Base-by-base conservation (phyloP, 2,888 invertebrate genomes). In the Zhengitettix transpicula region DNA sequence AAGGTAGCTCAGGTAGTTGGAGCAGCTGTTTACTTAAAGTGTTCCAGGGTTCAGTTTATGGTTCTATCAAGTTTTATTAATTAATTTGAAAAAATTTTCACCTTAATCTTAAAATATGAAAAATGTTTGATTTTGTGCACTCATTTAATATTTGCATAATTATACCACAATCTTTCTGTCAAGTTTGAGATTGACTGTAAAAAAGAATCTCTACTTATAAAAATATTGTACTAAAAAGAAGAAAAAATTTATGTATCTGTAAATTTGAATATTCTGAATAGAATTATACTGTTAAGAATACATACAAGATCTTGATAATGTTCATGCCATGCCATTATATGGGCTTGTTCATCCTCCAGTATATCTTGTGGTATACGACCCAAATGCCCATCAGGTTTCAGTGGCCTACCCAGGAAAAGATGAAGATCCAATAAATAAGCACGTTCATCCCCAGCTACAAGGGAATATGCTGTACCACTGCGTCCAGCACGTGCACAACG, bases 401-500 rank as follows among this genome's bases (percentile, higher is more conserved):
- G 76, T 0, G 87, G 80, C 58, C 83, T 78, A 47, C 91, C 94
- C 57, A 99, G 79, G 74, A 99, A 99, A 64, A 99, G 77, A 71
- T 95, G 92, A 57, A 99, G 77, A 74, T 99, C 98, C n/a, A 97
- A 71, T 9, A 99, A 75, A 72, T 93, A 94, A 0, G 98, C 85
- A 55, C 90, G 78, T 73, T 99, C 99, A 63, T 98, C 97, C 0
- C 88, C 85, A 0, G 88, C 78, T 42, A 99, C 80, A 51, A 99
- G 80, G 0, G 94, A 96, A 72, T 87, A 93, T 0, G 99, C 96
- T 1, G 84, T 87, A 42, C 99, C 99, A 44, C 83, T 81, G 42
- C 94, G 79, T 0, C 97, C 98, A 58, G 97, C 98, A 67, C 98
- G 81, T 3, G 98, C 98, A 72, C 97, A 97, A 62, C 99, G 85